Conservation (phyloP, 2,888 invertebrate genomes). For the Thyatira batis region DNA sequence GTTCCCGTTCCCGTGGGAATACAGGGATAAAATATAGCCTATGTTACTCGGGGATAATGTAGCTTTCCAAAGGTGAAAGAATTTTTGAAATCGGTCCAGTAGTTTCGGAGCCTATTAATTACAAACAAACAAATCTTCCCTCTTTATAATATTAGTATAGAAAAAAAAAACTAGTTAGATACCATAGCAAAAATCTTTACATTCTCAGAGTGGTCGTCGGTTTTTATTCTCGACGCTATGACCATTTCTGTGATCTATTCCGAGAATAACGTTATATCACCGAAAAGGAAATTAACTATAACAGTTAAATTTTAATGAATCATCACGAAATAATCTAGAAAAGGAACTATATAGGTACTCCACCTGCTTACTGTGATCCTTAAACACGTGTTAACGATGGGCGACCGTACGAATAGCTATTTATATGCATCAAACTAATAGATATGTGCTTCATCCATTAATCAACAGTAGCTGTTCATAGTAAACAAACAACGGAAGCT, state of each 20-base stretch:
- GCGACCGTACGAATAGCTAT: conserved; percentile 47
- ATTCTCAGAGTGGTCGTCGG: conserved; percentile 21
- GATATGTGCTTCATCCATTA: conserved; percentile 59
- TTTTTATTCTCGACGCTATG: conserved; percentile 24
- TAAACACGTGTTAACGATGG: conserved; percentile 54
- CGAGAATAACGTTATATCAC: conserved; percentile 18
- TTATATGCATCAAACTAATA: conserved; percentile 56
- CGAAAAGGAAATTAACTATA: conserved; percentile 36
- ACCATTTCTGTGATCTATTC: conserved; percentile 26
- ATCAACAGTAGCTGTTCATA: conserved; percentile 58
- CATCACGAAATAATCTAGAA: conserved; percentile 24
- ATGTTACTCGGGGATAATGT: too few species aligned
- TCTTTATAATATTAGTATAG: too few species aligned
- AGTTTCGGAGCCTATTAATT: too few species aligned
- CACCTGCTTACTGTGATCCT: conserved; percentile 45
- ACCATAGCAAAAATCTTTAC: conserved; percentile 17
- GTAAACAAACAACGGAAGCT: conserved; percentile 50
- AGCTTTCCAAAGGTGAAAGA: too few species aligned
- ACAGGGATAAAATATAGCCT: too few species aligned
- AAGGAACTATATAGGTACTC: conserved; percentile 39
- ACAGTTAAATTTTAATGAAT: conserved; percentile 1
- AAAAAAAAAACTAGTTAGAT: too few species aligned
- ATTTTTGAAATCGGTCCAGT: too few species aligned
- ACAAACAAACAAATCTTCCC: too few species aligned
- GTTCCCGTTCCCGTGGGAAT: too few species aligned